Conservation (phyloP, 2,888 invertebrate genomes). For the Lomographa bimaculata region DNA sequence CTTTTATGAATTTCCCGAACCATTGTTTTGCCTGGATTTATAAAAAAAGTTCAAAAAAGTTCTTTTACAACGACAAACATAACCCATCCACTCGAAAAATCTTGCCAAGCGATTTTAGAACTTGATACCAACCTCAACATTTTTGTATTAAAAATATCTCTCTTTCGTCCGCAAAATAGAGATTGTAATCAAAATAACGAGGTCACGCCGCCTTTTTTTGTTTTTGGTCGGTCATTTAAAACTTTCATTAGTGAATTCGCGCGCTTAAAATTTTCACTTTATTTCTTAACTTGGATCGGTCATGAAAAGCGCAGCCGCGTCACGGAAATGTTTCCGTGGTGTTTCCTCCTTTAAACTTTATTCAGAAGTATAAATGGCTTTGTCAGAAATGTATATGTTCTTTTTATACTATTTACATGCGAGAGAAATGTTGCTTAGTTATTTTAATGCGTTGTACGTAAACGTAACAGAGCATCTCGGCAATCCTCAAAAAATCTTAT, state of each 20-base stretch:
- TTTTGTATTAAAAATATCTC: slow-evolving; percentile 6
- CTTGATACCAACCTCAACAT: slow-evolving; percentile 29
- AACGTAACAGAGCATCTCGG: too few relatives aligned
- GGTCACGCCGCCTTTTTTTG: slow-evolving; percentile 67
- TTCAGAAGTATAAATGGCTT: slow-evolving; percentile 14
- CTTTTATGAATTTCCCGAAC: slow-evolving; percentile 70
- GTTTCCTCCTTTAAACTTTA: slow-evolving; percentile 25
- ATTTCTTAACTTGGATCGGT: slow-evolving; percentile 56
- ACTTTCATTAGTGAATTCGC: slow-evolving; percentile 80
- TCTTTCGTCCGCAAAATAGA: slow-evolving; percentile 42
- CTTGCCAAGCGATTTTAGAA: slow-evolving; percentile 31
- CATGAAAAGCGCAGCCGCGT: slow-evolving; percentile 36
- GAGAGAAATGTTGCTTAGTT: too few relatives aligned
- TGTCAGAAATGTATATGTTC: slow-evolving; percentile 10
- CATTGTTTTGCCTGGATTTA: slow-evolving; percentile 75
- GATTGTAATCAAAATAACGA: slow-evolving; percentile 70
- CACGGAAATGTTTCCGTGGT: slow-evolving; percentile 27
- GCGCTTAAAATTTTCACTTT: slow-evolving; percentile 65
- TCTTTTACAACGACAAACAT: slow-evolving; percentile 43
- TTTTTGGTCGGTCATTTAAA: slow-evolving; percentile 74
- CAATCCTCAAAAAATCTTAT: too few relatives aligned
- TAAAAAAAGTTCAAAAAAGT: slow-evolving; percentile 69
- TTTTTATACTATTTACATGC: slow-evolving; percentile 8
- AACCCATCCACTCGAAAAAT: slow-evolving; percentile 14
- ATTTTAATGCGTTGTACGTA: too few relatives aligned